A percentile compares a stretch with the other conserved stretches of the same genome.
phyloP scores from a whole-genome alignment of 2,888 invertebrate genomes.

The Gryllus longicercus region DNA sequence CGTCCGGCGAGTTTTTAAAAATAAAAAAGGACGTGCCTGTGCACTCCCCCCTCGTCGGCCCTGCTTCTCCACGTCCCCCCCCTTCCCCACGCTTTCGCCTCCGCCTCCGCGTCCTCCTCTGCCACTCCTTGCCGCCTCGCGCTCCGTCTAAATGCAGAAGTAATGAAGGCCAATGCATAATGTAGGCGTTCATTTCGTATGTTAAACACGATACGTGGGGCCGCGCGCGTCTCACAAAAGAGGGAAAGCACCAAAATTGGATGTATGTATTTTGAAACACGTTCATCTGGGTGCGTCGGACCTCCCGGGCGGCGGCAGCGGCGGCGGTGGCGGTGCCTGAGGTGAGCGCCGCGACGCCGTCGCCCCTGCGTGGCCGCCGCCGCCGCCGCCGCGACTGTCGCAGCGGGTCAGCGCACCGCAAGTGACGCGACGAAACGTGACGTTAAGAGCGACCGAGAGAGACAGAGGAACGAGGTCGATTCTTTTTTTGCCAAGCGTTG shows the following conservation, averaged over 20 bases:
- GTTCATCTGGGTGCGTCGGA: slow-evolving; percentile 39
- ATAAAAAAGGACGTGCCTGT: slow-evolving; percentile 21
- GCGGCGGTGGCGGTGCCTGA: no score
- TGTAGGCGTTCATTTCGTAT: slow-evolving; percentile 35
- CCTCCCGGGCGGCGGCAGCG: no score
- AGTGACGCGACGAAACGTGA: no score
- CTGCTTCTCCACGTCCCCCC: neutral
- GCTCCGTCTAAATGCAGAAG: slow-evolving; percentile 29
- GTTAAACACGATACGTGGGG: slow-evolving; percentile 34
- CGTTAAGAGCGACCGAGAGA: no score
- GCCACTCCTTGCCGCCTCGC: slow-evolving; percentile 30
- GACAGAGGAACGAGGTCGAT: no score
- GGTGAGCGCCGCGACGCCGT: no score
- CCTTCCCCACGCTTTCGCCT: slow-evolving; percentile 32
- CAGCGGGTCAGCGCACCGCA: no score
- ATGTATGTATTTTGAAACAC: slow-evolving; percentile 34
- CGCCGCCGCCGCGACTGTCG: no score
- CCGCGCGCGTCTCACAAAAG: slow-evolving; percentile 22
- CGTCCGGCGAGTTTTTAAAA: slow-evolving; percentile 20
- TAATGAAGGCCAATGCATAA: slow-evolving; percentile 35
- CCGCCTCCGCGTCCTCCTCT: slow-evolving; percentile 29
- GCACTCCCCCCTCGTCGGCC: slow-evolving; percentile 4
- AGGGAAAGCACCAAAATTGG: slow-evolving; percentile 32
- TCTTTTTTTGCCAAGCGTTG: no score
- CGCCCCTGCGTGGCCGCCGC: no score